Conservation (phyloP, 1,140 invertebrate species). For the Lordiphosa stackelbergi region DNA sequence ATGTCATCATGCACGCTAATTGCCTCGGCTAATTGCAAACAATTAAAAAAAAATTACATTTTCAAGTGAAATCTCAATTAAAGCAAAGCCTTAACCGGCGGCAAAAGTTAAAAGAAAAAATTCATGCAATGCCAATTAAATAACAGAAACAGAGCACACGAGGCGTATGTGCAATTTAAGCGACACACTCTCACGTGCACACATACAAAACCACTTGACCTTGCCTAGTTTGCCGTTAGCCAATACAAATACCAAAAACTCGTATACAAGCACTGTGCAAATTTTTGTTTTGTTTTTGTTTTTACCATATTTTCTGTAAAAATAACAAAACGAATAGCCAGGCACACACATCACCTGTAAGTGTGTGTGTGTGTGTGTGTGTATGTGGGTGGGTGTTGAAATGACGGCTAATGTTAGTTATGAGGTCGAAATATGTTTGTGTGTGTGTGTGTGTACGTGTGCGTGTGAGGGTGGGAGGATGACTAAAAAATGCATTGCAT, state of each 20-base stretch:
- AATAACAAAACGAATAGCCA: slow-evolving; percentile 52
- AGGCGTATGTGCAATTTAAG: slow-evolving; percentile 40
- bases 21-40: slow-evolving; percentile 28
- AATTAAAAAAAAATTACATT: slow-evolving; percentile 15
- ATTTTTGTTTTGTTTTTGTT: slow-evolving; percentile 37
- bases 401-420: slow-evolving; percentile 41
- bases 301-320: slow-evolving; percentile 50
- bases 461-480: slow-evolving; percentile 40
- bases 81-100: slow-evolving; percentile 31
- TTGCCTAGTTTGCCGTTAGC: slow-evolving; percentile 43
- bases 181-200: slow-evolving; percentile 10
- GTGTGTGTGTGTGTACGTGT: background rate
- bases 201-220: slow-evolving; percentile 57
- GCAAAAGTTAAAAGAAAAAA: slow-evolving; percentile 26
- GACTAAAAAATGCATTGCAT: slow-evolving; percentile 72
- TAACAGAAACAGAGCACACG: slow-evolving; percentile 7
- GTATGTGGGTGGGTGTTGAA: slow-evolving; percentile 42
- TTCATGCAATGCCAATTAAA: slow-evolving; percentile 56
- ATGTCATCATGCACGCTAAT: slow-evolving; percentile 9
- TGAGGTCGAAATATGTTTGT: slow-evolving; percentile 59
- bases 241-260: slow-evolving; percentile 15
- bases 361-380: slow-evolving; percentile 9
- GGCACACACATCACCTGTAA: background rate
- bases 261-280: slow-evolving; percentile 19
- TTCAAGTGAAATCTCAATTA: slow-evolving; percentile 48